Evolutionary conservation across 1,140 invertebrate genomes (phyloP).

Genomic region (Hycleus phaleratus): DNA sequence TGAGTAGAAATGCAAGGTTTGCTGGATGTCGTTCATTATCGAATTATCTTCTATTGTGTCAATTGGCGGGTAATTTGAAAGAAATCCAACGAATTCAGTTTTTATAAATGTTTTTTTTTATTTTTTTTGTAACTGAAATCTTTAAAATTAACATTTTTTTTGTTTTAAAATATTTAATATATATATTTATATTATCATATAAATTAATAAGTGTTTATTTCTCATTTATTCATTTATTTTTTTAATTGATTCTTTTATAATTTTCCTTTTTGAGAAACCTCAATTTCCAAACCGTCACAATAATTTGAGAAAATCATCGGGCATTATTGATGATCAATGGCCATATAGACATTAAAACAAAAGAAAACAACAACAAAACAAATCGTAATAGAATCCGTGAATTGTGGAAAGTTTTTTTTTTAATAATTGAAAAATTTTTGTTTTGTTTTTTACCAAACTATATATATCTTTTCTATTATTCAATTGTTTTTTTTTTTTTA

Average conservation of each 20-base stretch:
- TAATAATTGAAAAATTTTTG: neutral
- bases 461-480: no score
- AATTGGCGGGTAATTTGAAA: neutral
- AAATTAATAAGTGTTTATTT: neutral
- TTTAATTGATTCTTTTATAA: neutral
- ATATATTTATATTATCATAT: neutral
- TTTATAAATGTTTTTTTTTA: slow-evolving; percentile 4
- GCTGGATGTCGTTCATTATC: no score
- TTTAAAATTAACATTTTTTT: slow-evolving; percentile 1
- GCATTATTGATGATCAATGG: no score
- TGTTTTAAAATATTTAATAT: neutral
- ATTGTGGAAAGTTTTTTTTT: no score
- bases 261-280: neutral
- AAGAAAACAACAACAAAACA: no score
- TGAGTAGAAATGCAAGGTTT: no score
- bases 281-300: no score
- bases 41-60: no score
- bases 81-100: neutral
- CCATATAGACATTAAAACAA: no score
- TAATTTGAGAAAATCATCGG: no score
- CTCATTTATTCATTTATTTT: neutral
- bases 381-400: no score
- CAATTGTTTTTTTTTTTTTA: neutral
- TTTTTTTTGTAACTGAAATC: slow-evolving; percentile 4
- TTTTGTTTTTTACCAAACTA: no score